Percentiles rank a stretch among this genome's conserved stretches.
Conservation (phyloP, 2,888 invertebrate genomes). For the Autographa pulchrina region DNA sequence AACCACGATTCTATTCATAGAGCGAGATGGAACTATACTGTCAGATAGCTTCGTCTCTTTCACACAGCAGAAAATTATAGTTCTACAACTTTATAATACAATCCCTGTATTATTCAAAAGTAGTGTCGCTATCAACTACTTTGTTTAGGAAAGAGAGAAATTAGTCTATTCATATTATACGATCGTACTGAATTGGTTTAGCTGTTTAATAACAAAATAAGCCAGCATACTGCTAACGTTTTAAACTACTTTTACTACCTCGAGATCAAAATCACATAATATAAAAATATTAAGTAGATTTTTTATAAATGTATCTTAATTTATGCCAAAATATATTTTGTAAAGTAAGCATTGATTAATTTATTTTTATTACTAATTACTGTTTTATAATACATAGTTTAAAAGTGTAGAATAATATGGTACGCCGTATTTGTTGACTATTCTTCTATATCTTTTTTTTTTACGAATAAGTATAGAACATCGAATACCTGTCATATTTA, state of each 20-base stretch:
- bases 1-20: neutral
- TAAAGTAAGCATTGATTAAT: conserved; percentile 3
- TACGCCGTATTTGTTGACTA: too few species aligned
- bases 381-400: neutral
- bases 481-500: too few species aligned
- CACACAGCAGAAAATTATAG: neutral
- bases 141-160: conserved; percentile 22
- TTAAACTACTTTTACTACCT: conserved; percentile 35
- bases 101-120: conserved; percentile 34
- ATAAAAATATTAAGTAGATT: conserved; percentile 67
- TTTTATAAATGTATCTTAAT: conserved; percentile 46
- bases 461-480: too few species aligned
- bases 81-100: neutral
- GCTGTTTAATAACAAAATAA: conserved; percentile 35
- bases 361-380: conserved; percentile 1
- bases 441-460: too few species aligned
- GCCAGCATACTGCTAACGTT: conserved; percentile 16
- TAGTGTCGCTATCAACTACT: conserved; percentile 18
- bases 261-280: conserved; percentile 66
- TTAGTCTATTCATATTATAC: conserved; percentile 9
- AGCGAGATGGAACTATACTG: neutral
- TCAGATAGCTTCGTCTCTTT: neutral
- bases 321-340: conserved; percentile 31
- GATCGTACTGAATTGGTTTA: conserved; percentile 19
- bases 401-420: neutral